Evolutionary conservation across 2,797 vertebrate genomes (phyloP), one percentile per base, ranked within the genome.

Genomic region (Spea hammondii): DNA sequence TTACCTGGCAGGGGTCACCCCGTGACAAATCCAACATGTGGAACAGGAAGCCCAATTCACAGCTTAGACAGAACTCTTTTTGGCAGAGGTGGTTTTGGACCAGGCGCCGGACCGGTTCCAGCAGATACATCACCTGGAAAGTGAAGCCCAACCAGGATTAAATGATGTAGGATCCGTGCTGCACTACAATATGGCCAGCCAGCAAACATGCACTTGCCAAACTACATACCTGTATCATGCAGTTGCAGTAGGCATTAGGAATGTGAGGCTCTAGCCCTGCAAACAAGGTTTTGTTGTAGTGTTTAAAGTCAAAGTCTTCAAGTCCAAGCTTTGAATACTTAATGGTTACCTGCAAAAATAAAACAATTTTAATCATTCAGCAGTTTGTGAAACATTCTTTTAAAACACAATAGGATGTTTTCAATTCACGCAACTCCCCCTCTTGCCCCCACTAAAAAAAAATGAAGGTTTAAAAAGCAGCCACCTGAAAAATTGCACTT

Each of bases 291-390:
- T 96, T 95, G 89, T 99, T 99, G 91, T 99, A 99, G 88, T 99
- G 97, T 86, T 99, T 99, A 88, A 99, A 99, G 89, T 99, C 97
- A 87, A 99, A 99, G 83, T 99, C 96, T 83, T 99, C 98, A 60
- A 99, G 88, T 13, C 97, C 98, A 66, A 99, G 91, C 89, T 99
- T 99, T 68, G 98, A 99, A 86, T 99, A 99, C 88, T 98, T 99
- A 87, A 99, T 99, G 2, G 98, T 99, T 83, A 99, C 98, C 98
- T 99, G 84, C 74, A 72, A 55, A 84, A 4, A 83, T 67, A 46
- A 14, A 67, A 10, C 13, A 4, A 14, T 13, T 70, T 32, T 13
- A 14, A 14, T 17, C 66, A 54, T 66, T 53, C 10, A 53, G 51
- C 51, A 53, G 6, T 7, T 53, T 53, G 51, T 2, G 6, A 53